phyloP scores from a whole-genome alignment of 2,113 vertebrate species.

The Alces alces region DNA sequence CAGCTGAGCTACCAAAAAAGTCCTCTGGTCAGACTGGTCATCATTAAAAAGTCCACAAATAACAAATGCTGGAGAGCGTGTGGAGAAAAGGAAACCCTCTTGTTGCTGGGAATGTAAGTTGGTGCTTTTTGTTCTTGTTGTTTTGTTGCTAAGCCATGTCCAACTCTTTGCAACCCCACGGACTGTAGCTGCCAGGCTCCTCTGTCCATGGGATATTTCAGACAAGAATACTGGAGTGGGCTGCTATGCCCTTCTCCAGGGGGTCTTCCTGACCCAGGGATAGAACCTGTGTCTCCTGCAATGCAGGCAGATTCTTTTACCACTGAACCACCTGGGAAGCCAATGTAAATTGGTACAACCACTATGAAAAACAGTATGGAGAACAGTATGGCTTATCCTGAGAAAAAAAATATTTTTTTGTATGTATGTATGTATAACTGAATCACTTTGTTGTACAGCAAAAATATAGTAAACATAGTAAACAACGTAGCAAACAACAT shows the following conservation, averaged over 20 bases:
- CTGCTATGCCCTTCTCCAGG: background rate
- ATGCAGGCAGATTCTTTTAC: background rate
- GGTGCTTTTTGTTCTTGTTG: background rate
- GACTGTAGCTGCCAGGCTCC: background rate
- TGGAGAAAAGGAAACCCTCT: background rate
- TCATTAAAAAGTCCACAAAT: background rate
- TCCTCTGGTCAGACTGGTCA: background rate
- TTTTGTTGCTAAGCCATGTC: background rate
- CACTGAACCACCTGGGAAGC: background rate
- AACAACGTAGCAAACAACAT: background rate
- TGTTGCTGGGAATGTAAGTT: background rate
- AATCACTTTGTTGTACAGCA: background rate
- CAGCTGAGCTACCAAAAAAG: background rate
- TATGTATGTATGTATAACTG: background rate
- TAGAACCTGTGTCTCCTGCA: background rate
- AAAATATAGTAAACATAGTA: background rate
- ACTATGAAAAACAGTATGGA: background rate
- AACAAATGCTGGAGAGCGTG: background rate
- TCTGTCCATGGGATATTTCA: background rate
- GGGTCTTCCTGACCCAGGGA: background rate
- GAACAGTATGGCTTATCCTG: background rate
- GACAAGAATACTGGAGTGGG: background rate
- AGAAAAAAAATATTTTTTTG: too few relatives aligned
- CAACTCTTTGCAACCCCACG: fast-evolving
- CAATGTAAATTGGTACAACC: background rate